Evolutionary conservation across 2,888 invertebrate genomes (phyloP), one percentile per base, ranked within the genome.

Genomic region (Agrotis segetum): DNA sequence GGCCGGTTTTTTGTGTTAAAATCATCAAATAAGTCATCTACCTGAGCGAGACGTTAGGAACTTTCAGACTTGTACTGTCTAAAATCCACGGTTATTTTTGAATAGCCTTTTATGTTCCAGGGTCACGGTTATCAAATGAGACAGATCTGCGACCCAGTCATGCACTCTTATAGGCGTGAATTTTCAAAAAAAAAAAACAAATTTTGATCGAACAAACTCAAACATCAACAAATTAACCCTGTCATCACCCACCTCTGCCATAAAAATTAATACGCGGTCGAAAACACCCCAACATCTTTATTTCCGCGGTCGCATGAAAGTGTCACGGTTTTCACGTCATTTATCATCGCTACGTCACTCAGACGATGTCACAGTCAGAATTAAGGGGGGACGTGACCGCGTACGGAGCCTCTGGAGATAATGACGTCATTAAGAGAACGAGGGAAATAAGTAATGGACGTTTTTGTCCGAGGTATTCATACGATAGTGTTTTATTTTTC

Each of bases 341-440:
- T 92, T 91, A 90, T 92, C 92, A 92, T 90, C 87, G 87, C 87
- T 77, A 82, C 87, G 88, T 89, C 89, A 88, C 86, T 89, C 88
- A 75, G 73, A 66, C 78, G 79, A 83, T 87, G 92, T 89, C 91
- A 88, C 84, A 88, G 87, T 88, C 92, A 91, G 90, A 91, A 91
- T 91, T 90, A 91, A 90, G 90, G 89, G 88, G 83, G 86, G 85
- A 91, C 91, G 92, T 92, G 92, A 91, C 93, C 92, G 89, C 87
- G 85, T 85, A 86, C 85, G 88, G 79, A 85, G 86, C 85, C 88
- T 78, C 90, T 88, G 88, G 87, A 92, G 93, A 94, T 94, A 94
- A 94, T 94, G 94, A 93, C 92, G 94, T 95, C 94, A 94, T 95
- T 94, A 95, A 91, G 90, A 89, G 89, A 89, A 88, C 87, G 87